phyloP scores from a whole-genome alignment of 2,797 vertebrate species.

The Myoxocephalus aenaeus region DNA sequence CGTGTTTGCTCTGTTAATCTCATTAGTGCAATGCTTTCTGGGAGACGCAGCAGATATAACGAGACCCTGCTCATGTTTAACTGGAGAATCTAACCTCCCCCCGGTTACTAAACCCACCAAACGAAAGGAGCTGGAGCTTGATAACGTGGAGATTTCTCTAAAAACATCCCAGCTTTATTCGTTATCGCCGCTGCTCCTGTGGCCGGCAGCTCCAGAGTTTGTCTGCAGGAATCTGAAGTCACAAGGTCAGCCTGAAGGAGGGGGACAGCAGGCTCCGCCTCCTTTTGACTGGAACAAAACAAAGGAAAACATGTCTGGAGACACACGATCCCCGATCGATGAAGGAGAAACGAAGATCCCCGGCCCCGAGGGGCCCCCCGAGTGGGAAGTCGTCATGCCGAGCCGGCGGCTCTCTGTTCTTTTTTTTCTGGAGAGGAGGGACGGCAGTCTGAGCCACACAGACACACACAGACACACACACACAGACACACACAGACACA shows the following conservation, averaged over 20 bases:
- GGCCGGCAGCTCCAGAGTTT: not conserved
- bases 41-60: not conserved
- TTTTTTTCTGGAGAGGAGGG: not conserved
- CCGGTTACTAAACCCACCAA: not conserved
- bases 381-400: slow-evolving; percentile 46
- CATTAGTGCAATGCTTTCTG: not conserved
- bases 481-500: not conserved
- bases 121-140: not conserved
- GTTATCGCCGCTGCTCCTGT: not conserved
- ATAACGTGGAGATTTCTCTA: not conserved
- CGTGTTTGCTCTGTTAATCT: not conserved
- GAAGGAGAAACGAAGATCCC: slow-evolving; percentile 53
- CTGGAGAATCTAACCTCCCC: not conserved
- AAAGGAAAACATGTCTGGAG: slow-evolving; percentile 22
- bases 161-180: not conserved
- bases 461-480: not conserved
- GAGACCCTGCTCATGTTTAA: not conserved
- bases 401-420: slow-evolving; percentile 35
- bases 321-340: slow-evolving; percentile 72
- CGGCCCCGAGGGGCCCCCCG: slow-evolving; percentile 18
- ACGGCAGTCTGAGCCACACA: slow-evolving; percentile 13
- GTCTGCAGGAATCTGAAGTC: slow-evolving; percentile 34
- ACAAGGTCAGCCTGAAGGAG: slow-evolving; percentile 60
- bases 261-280: not conserved
- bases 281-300: slow-evolving; percentile 51